Evolutionary conservation across 2,113 vertebrate genomes (phyloP).

Genomic region (Beaufortia kweichowensis): DNA sequence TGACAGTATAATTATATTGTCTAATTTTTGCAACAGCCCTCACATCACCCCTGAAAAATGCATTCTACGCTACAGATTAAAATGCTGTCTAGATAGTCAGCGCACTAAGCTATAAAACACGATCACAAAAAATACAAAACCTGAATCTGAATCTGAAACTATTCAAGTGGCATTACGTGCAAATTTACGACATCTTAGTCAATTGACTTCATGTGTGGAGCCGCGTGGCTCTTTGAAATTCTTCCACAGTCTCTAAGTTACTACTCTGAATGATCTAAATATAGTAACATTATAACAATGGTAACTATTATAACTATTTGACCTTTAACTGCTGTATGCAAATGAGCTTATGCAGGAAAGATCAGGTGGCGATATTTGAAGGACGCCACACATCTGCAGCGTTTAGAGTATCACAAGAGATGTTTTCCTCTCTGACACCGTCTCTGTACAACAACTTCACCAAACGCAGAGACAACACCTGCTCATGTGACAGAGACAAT

Average conservation of each 20-base stretch:
- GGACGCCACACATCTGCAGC: slow-evolving; percentile 26
- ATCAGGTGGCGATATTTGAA: slow-evolving; percentile 5
- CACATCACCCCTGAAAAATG: too few species aligned
- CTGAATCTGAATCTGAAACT: too few species aligned
- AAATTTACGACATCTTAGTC: neutral
- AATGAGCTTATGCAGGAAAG: slow-evolving; percentile 27
- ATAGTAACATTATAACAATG: slow-evolving; percentile 18
- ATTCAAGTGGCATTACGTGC: neutral
- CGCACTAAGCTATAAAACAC: too few species aligned
- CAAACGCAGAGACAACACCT: too few species aligned
- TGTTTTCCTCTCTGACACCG: neutral
- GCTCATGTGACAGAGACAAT: too few species aligned
- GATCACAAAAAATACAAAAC: too few species aligned
- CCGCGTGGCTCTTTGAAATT: neutral
- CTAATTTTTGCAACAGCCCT: too few species aligned
- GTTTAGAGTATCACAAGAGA: slow-evolving; percentile 2
- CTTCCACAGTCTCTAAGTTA: slow-evolving; percentile 38
- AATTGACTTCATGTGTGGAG: neutral
- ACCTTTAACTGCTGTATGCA: slow-evolving; percentile 34
- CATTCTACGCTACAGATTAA: too few species aligned
- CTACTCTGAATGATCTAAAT: slow-evolving; percentile 20
- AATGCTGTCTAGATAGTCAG: too few species aligned
- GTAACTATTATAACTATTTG: slow-evolving; percentile 28
- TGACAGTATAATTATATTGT: too few species aligned
- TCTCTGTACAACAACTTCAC: too few species aligned